These are phyloP conservation scores for Phylloscopus trochiloides DNA, from an alignment of 2,113 vertebrate genomes.

Conservation along the genomic window DNA sequence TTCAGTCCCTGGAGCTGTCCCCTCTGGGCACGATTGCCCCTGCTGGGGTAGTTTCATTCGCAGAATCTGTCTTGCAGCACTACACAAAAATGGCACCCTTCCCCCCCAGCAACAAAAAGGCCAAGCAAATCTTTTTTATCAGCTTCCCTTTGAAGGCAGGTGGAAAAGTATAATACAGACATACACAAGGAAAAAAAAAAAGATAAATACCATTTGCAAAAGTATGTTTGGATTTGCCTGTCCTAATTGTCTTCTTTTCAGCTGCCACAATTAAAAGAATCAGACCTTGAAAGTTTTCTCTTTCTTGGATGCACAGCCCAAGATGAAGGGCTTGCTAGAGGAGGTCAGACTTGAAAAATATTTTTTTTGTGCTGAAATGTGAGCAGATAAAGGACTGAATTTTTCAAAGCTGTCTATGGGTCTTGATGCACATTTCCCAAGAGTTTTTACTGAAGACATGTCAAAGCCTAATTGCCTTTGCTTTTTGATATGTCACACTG, in stretches of 20 bases:
- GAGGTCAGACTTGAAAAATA: background rate
- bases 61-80: background rate
- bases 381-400: background rate
- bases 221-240: background rate
- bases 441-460: background rate
- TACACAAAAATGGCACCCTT: background rate
- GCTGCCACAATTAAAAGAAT: background rate
- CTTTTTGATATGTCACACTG: background rate
- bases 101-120: slow-evolving; percentile 18
- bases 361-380: background rate
- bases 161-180: slow-evolving; percentile 11
- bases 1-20: background rate
- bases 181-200: background rate
- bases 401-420: background rate
- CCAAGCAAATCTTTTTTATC: slow-evolving; percentile 49
- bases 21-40: background rate
- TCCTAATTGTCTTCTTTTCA: background rate
- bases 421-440: background rate
- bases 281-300: background rate
- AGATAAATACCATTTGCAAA: slow-evolving; percentile 15
- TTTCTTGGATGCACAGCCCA: background rate
- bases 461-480: background rate
- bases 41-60: background rate
- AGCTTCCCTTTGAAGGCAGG: slow-evolving; percentile 34
- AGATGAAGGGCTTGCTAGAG: accelerated